phyloP scores from a whole-genome alignment of 1,140 invertebrate species.

The Littorina saxatilis region DNA sequence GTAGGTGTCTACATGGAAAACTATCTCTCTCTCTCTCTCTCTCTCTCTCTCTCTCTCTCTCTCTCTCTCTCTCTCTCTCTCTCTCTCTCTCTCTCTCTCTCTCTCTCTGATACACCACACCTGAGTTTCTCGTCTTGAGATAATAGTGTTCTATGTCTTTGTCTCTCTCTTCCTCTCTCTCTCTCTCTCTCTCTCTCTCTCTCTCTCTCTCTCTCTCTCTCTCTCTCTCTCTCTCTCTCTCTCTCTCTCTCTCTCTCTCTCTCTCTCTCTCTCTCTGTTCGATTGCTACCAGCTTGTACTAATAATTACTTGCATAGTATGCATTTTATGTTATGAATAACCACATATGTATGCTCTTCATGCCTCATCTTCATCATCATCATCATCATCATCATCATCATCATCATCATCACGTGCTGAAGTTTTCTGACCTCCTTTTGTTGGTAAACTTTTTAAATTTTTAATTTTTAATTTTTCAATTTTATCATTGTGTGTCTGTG shows the following conservation, averaged over 20 bases:
- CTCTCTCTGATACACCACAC: neutral
- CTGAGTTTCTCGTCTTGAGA: too few species aligned
- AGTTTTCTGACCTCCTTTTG: too few species aligned
- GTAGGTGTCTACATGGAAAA: too few species aligned
- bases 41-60: neutral
- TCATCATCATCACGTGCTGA: neutral
- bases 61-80: neutral
- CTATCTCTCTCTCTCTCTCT: too few species aligned
- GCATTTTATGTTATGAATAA: too few species aligned
- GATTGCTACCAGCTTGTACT: too few species aligned
- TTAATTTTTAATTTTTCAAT: too few species aligned
- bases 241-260: constrained; percentile 2
- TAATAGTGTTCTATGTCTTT: neutral
- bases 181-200: neutral
- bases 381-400: neutral
- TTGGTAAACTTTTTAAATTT: too few species aligned
- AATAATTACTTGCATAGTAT: too few species aligned
- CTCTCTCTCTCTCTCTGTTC: neutral
- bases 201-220: neutral
- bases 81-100: neutral
- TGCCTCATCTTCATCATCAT: neutral
- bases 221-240: constrained; percentile 2
- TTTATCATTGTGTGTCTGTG: too few species aligned
- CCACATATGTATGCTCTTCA: too few species aligned
- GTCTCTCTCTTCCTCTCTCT: too few species aligned